Evolutionary conservation across 2,113 vertebrate genomes (phyloP).

Genomic region (Egretta garzetta): DNA sequence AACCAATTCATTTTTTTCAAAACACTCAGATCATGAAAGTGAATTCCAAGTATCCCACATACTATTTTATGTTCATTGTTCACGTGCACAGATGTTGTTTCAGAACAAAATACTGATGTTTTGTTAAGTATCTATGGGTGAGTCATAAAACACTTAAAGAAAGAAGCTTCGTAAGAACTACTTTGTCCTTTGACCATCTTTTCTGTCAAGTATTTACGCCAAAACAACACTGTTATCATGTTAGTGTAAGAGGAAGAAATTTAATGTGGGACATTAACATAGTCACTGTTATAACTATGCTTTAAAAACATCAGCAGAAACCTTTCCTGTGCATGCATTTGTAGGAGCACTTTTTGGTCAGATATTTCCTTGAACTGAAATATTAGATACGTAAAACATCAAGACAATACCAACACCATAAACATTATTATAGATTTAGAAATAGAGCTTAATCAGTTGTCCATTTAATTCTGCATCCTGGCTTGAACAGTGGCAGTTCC

Average conservation of each 20-base stretch:
- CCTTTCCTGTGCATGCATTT: not conserved
- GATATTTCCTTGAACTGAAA: not conserved
- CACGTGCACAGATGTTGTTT: rapidly evolving
- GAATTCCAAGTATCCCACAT: not conserved
- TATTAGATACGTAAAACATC: not conserved
- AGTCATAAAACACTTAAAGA: not conserved
- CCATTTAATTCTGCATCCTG: not conserved
- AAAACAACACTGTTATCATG: not conserved
- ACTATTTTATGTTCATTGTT: not conserved
- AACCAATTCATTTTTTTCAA: not conserved
- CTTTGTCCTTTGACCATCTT: not conserved
- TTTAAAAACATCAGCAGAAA: not conserved
- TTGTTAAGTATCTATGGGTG: not conserved
- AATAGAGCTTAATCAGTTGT: not conserved
- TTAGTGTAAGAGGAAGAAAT: not conserved
- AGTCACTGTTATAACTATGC: not conserved
- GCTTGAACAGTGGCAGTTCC: not conserved
- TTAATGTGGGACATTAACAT: not conserved
- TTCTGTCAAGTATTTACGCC: not conserved
- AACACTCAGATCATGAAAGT: not conserved
- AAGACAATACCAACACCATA: not conserved
- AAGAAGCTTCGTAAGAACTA: not conserved
- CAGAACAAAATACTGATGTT: not conserved
- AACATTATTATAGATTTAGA: not conserved
- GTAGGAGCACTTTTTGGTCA: not conserved